Percentiles rank a stretch among this genome's conserved stretches.
These are phyloP conservation scores for Cyclina sinensis DNA, from an alignment of 1,140 invertebrate species.

Conservation along the genomic window DNA sequence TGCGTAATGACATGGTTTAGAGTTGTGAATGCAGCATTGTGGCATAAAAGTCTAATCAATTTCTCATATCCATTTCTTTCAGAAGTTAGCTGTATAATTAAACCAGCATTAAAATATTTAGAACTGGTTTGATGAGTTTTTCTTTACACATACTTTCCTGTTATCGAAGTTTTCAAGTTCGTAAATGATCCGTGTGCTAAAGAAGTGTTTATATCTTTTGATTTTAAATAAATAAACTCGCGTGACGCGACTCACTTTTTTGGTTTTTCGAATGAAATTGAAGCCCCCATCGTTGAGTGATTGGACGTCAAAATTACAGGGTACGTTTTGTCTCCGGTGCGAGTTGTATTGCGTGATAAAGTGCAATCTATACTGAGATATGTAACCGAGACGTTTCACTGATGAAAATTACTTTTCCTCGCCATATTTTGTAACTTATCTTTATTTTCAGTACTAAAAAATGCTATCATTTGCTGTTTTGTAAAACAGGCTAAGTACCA, in stretches of 20 bases:
- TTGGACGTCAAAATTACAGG: slow-evolving; percentile 25
- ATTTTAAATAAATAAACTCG: slow-evolving; percentile 64
- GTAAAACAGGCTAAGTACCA: too few species aligned
- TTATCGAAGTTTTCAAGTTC: slow-evolving; percentile 17
- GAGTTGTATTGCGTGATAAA: neutral
- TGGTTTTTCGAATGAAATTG: neutral
- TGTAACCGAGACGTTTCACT: slow-evolving; percentile 16
- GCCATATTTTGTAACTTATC: neutral
- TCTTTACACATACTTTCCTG: slow-evolving; percentile 32
- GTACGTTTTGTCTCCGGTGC: slow-evolving; percentile 10
- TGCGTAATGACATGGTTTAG: neutral
- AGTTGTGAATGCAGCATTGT: slow-evolving; percentile 10
- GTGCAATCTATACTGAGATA: neutral
- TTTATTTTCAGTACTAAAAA: neutral
- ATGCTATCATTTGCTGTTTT: too few species aligned
- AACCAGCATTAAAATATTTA: slow-evolving; percentile 64
- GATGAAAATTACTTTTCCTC: slow-evolving; percentile 39
- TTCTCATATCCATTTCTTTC: slow-evolving; percentile 37
- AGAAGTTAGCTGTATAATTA: slow-evolving; percentile 53
- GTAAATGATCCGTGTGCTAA: slow-evolving; percentile 49
- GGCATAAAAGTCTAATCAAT: slow-evolving; percentile 55
- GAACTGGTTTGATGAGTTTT: slow-evolving; percentile 57
- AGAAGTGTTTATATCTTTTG: slow-evolving; percentile 55
- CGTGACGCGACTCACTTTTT: slow-evolving; percentile 58
- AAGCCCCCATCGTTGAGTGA: slow-evolving; percentile 23